Conservation (phyloP, 2,888 invertebrate species). For the Sisyra nigra region DNA sequence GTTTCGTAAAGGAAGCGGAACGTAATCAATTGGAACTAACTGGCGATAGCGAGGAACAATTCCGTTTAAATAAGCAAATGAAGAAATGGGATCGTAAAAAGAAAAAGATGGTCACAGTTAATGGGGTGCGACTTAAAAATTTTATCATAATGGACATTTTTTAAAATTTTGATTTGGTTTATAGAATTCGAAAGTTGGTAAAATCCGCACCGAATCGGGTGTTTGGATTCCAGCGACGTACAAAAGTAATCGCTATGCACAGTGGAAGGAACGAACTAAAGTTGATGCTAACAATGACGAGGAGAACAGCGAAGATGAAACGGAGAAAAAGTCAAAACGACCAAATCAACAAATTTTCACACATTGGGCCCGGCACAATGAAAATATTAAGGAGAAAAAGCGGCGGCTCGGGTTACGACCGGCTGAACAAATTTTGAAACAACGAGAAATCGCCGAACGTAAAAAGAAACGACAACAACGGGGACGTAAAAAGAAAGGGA, state of each 20-base stretch:
- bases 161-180: conserved; percentile 12
- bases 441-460: conserved; percentile 44
- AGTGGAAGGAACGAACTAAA: conserved; percentile 71
- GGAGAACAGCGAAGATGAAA: conserved; percentile 26
- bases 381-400: conserved; percentile 46
- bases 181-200: conserved; percentile 42
- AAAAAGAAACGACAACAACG: conserved; percentile 38
- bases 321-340: conserved; percentile 8
- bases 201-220: conserved; percentile 92
- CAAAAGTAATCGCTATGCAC: conserved; percentile 76
- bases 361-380: conserved; percentile 66
- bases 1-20: conserved; percentile 64
- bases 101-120: conserved; percentile 80
- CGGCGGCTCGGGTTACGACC: conserved; percentile 43
- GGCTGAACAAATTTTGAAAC: conserved; percentile 65
- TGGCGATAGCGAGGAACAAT: conserved; percentile 58
- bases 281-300: conserved; percentile 26
- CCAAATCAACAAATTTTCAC: conserved; percentile 35
- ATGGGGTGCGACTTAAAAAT: conserved; percentile 30
- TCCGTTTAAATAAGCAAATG: conserved; percentile 39
- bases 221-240: conserved; percentile 87
- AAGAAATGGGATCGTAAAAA: conserved; percentile 89
- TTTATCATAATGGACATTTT: no score
- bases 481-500: conserved; percentile 28
- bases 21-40: conserved; percentile 68